A percentile compares a stretch with the other conserved stretches of the same genome.
phyloP scores from a whole-genome alignment of 1,140 invertebrate genomes.

The Coenobita brevimanus region DNA sequence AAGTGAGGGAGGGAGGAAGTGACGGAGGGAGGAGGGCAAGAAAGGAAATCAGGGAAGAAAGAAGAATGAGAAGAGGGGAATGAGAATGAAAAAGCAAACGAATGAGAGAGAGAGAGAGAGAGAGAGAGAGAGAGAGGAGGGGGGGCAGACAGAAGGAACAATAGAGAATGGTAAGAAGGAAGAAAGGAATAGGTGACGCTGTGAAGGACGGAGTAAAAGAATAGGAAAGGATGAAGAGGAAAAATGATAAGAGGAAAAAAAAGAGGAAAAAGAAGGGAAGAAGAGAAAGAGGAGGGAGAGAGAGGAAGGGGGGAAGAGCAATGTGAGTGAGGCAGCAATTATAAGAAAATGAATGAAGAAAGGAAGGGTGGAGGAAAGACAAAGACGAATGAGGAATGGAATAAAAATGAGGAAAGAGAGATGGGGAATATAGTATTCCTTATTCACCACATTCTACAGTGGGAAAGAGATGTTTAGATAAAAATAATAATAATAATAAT shows the following conservation, averaged over 20 bases:
- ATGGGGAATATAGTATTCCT: neutral
- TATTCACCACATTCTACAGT: too few species aligned
- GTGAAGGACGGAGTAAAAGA: neutral
- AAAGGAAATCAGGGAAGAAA: too few species aligned
- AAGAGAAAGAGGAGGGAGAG: neutral
- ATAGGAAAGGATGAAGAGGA: neutral
- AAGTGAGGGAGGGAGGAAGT: conserved; percentile 14
- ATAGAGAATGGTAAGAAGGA: neutral
- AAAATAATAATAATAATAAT: too few species aligned
- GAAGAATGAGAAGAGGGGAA: neutral
- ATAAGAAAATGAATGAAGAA: too few species aligned
- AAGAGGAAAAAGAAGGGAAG: neutral
- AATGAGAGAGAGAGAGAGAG: neutral
- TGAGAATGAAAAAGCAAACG: neutral
- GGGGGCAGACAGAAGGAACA: neutral
- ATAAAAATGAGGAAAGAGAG: neutral
- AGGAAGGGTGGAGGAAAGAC: neutral
- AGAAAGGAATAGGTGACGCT: neutral
- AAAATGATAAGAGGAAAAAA: neutral
- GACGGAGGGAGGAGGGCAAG: neutral
- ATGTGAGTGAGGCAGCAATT: neutral
- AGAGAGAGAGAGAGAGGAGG: neutral
- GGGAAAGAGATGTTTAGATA: too few species aligned
- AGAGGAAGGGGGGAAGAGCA: neutral
- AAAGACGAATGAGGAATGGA: neutral